phyloP scores from a whole-genome alignment of 2,797 vertebrate species.

The Microctenopoma steveboyesi region DNA sequence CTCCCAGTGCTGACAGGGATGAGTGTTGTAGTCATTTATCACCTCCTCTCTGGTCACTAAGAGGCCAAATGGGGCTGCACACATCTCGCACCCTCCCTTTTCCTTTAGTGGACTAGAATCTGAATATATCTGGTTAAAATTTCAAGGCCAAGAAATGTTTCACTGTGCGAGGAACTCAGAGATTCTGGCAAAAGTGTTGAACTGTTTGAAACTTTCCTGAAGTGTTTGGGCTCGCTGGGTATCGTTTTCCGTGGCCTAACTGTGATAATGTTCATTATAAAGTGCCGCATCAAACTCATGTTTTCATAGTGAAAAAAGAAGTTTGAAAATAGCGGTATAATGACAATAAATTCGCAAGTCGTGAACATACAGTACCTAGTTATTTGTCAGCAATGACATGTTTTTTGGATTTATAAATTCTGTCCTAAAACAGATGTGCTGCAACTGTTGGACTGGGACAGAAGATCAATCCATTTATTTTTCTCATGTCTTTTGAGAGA shows the following conservation, averaged over 20 bases:
- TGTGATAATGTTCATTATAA: conserved; percentile 51
- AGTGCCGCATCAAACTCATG: conserved; percentile 3
- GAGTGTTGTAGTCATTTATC: conserved; percentile 89
- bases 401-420: conserved; percentile 59
- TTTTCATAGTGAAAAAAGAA: conserved; percentile 25
- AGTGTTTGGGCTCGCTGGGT: not conserved
- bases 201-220: conserved; percentile 1
- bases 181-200: not conserved
- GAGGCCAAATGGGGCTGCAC: conserved; percentile 71
- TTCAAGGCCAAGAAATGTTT: conserved; percentile 28
- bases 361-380: conserved; percentile 45
- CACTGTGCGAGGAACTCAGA: not conserved
- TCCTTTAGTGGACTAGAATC: conserved; percentile 67
- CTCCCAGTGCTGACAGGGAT: conserved; percentile 81
- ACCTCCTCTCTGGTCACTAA: conserved; percentile 84
- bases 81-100: conserved; percentile 74
- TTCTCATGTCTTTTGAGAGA: conserved; percentile 77
- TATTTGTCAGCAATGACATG: conserved; percentile 63
- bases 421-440: conserved; percentile 76
- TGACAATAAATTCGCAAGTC: conserved; percentile 45
- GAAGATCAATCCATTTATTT: conserved; percentile 84
- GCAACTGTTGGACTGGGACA: conserved; percentile 73
- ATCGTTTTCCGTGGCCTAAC: conserved; percentile 81
- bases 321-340: conserved; percentile 17
- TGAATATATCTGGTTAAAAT: conserved; percentile 59